phyloP scores from a whole-genome alignment of 1,140 invertebrate species.

The Sycobia sp. region DNA sequence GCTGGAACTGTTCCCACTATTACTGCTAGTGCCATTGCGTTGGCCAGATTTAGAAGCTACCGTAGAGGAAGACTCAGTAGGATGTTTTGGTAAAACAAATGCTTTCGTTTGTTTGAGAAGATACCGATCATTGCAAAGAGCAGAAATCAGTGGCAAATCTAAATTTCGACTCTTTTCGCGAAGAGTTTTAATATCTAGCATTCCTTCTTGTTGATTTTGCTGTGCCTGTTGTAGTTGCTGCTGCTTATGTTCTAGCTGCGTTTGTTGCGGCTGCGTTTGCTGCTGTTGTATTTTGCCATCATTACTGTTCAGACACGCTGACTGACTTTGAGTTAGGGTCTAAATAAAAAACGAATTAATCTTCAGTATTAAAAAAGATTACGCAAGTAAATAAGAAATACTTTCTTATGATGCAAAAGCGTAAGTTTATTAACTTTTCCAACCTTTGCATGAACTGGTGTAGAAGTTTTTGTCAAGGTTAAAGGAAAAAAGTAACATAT shows the following conservation, averaged over 20 bases:
- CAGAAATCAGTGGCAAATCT: slow-evolving; percentile 86
- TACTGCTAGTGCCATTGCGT: slow-evolving; percentile 38
- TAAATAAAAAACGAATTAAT: background rate
- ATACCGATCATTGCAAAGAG: slow-evolving; percentile 86
- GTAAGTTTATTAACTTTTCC: too few species aligned
- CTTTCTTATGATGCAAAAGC: too few species aligned
- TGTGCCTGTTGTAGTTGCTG: slow-evolving; percentile 19
- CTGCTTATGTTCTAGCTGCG: slow-evolving; percentile 30
- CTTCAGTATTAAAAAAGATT: too few species aligned
- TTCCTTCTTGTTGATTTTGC: slow-evolving; percentile 52
- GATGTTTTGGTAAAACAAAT: slow-evolving; percentile 75
- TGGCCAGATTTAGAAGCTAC: slow-evolving; percentile 39
- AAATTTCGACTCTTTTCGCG: slow-evolving; percentile 85
- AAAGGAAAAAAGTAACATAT: too few species aligned
- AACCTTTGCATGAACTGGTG: too few species aligned
- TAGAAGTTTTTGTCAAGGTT: too few species aligned
- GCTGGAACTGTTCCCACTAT: slow-evolving; percentile 47
- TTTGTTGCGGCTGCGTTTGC: slow-evolving; percentile 33
- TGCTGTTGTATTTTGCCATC: background rate
- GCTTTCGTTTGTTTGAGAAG: slow-evolving; percentile 84
- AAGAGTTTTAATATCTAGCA: slow-evolving; percentile 79
- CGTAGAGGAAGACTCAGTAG: slow-evolving; percentile 46
- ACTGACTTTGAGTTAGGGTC: slow-evolving; percentile 1
- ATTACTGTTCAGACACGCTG: background rate
- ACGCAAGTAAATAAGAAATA: too few species aligned